Percentiles rank a stretch among this genome's conserved stretches.
These are phyloP conservation scores for Osmerus mordax DNA, from an alignment of 2,113 vertebrate genomes.

Conservation along the genomic window DNA sequence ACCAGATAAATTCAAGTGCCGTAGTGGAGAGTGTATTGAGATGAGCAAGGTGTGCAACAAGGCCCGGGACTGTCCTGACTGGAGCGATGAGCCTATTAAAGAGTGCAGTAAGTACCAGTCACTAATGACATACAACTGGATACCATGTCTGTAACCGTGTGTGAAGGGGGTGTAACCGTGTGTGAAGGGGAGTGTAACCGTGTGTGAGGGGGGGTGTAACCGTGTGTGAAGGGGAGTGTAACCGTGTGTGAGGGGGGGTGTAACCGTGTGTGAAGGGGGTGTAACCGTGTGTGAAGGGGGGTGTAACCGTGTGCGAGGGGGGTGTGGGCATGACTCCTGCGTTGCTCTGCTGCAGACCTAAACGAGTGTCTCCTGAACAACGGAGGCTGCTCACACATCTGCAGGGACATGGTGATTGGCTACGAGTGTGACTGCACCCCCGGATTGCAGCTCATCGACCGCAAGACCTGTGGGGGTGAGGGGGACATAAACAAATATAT, in stretches of 20 bases:
- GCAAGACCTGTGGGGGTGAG: slow-evolving; percentile 90
- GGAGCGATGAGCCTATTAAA: slow-evolving; percentile 95
- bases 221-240: no score
- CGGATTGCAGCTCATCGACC: slow-evolving; percentile 91
- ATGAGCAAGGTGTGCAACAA: slow-evolving; percentile 92
- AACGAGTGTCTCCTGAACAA: slow-evolving; percentile 95
- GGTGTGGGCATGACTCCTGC: not conserved
- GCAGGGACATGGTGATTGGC: slow-evolving; percentile 87
- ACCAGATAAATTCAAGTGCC: slow-evolving; percentile 93
- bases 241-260: no score
- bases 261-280: no score
- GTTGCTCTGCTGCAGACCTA: slow-evolving; percentile 66
- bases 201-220: no score
- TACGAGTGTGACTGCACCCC: slow-evolving; percentile 93
- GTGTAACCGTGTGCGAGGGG: not conserved
- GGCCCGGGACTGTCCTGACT: slow-evolving; percentile 89
- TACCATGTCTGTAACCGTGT: no score
- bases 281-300: no score
- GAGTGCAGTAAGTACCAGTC: slow-evolving; percentile 89
- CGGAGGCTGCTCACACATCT: slow-evolving; percentile 94
- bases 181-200: not conserved
- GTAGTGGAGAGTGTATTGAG: slow-evolving; percentile 93
- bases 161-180: not conserved
- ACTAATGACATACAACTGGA: no score
- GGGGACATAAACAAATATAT: not conserved